A percentile compares a stretch with the other conserved stretches of the same genome.
phyloP scores from a whole-genome alignment of 2,113 vertebrate species.

The Vulpes ferrilata region DNA sequence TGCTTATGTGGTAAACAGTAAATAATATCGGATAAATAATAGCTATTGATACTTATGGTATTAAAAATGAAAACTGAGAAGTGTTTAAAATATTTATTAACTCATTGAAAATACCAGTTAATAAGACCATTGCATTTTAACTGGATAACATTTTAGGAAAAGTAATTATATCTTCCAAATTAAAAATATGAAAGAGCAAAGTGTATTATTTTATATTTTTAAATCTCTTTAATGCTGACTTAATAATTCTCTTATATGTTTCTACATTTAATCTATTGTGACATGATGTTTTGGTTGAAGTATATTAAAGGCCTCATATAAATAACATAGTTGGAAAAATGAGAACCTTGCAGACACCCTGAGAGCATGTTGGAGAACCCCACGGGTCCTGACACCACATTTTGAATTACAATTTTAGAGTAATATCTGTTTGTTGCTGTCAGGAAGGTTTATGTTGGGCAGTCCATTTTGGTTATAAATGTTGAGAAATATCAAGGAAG shows the following conservation, averaged over 20 bases:
- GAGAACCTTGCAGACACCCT: not conserved
- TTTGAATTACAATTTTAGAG: not conserved
- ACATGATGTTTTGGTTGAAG: not conserved
- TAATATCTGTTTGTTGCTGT: not conserved
- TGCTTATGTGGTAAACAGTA: slow-evolving; percentile 26
- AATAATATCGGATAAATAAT: slow-evolving; percentile 3
- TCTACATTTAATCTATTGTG: not conserved
- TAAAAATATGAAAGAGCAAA: not conserved
- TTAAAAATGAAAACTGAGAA: slow-evolving; percentile 33
- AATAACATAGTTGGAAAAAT: not conserved
- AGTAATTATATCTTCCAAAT: not conserved
- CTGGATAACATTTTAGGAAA: not conserved
- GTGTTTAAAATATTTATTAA: not conserved
- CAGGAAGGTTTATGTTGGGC: not conserved
- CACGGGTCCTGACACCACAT: not conserved
- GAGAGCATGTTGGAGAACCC: not conserved
- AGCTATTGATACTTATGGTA: not conserved
- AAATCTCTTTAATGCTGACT: not conserved
- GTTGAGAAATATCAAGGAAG: not conserved
- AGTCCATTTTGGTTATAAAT: not conserved
- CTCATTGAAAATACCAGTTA: not conserved
- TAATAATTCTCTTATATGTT: not conserved
- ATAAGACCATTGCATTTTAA: not conserved
- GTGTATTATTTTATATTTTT: not conserved
- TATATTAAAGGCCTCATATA: not conserved